Base-by-base conservation (phyloP, 2,797 vertebrate species). In the Helostoma temminkii region DNA sequence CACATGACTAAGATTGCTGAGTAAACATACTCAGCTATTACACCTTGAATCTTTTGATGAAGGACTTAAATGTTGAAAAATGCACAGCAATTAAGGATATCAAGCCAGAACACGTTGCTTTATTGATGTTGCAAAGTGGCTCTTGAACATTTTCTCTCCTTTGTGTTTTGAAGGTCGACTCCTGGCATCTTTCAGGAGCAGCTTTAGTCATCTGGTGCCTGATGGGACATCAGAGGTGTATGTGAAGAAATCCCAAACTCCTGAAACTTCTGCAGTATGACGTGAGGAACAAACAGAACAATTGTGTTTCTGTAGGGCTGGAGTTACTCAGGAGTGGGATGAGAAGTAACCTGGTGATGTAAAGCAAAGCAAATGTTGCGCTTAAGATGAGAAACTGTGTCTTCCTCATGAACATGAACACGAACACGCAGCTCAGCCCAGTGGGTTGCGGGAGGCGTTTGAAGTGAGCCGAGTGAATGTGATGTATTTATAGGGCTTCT, bases 121-220 rank as follows among this genome's bases (percentile, higher is more conserved):
- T 28, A 55, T 48, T 54, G 19, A 72, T 75, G 66, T 72, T 76
- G 53, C 71, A 50, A 61, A 56, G 47, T 78, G 65, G n/a, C 36
- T 74, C 48, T 39, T 36, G n/a, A n/a, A n/a, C n/a, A n/a, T 46
- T 34, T 26, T 26, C 70, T 67, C 62, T 57, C 50, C 34, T 22
- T 37, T 66, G 19, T 78, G 25, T 54, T 81, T 65, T 81, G 66
- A 91, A 97, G 96, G 96, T 60, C 95, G 91, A 70, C 88, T 91
- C 25, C 93, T 97, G 8, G 94, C 94, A 76, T 94, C 87, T 0
- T 97, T 97, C 89, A 93, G 89, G 80, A 95, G 93, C 84, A 88
- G 93, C 80, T 93, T 92, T 71, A 88, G 90, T 77, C 92, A 94
- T 76, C 90, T 96, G 83, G 90, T 95, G 83, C 93, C 95, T 47